Evolutionary conservation across 2,113 vertebrate genomes (phyloP).

Genomic region (Anser brachyrhynchus): DNA sequence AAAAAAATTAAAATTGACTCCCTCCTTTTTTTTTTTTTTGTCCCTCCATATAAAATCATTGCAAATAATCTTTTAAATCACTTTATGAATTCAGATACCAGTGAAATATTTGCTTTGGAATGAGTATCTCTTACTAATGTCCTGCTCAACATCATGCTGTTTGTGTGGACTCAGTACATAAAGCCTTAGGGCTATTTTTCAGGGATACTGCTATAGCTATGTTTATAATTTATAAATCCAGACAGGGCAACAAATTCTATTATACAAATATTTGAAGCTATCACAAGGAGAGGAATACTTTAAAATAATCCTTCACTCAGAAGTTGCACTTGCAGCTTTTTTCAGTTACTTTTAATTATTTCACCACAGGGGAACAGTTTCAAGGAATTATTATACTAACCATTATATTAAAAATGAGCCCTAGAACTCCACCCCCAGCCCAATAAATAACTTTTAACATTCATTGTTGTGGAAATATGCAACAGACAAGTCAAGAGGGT

Average conservation of each 20-base stretch:
- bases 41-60: neutral
- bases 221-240: constrained; percentile 34
- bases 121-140: neutral
- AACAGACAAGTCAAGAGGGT: constrained; percentile 16
- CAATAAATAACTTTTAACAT: constrained; percentile 62
- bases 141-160: neutral
- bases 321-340: constrained; percentile 44
- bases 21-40: neutral
- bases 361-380: constrained; percentile 56
- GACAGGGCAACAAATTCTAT: constrained; percentile 36
- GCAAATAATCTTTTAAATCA: neutral
- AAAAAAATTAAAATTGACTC: neutral
- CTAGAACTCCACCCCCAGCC: constrained; percentile 15
- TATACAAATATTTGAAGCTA: constrained; percentile 47
- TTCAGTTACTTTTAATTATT: constrained; percentile 71
- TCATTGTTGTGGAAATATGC: constrained; percentile 50
- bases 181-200: neutral
- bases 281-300: constrained; percentile 18
- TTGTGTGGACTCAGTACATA: neutral
- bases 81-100: neutral
- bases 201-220: neutral
- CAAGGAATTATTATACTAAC: constrained; percentile 68
- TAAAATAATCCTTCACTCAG: constrained; percentile 58
- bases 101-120: neutral
- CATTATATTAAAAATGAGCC: constrained; percentile 66